phyloP scores from a whole-genome alignment of 2,113 vertebrate species.

The Nothoprocta perdicaria region DNA sequence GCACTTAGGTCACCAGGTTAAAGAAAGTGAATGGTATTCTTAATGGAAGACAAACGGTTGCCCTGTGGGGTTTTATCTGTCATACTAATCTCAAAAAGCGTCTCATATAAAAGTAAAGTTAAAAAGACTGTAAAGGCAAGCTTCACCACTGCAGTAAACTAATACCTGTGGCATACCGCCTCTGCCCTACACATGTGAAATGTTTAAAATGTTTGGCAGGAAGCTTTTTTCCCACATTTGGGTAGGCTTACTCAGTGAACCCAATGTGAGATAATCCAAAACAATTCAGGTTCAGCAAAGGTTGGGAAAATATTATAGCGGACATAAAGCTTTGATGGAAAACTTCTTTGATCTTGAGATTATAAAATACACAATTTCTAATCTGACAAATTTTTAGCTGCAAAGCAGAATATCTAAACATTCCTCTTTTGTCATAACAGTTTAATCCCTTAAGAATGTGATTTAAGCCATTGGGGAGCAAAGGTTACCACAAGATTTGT shows the following conservation, averaged over 20 bases:
- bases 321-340: conserved; percentile 81
- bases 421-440: conserved; percentile 83
- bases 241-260: conserved; percentile 79
- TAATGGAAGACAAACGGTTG: conserved; percentile 79
- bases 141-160: conserved; percentile 38
- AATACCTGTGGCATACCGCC: conserved; percentile 73
- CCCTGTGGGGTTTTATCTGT: conserved; percentile 70
- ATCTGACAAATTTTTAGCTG: conserved; percentile 85
- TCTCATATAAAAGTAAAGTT: conserved; percentile 69
- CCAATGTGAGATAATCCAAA: conserved; percentile 86
- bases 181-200: conserved; percentile 72
- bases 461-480: conserved; percentile 76
- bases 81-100: conserved; percentile 76
- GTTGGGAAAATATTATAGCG: conserved; percentile 82
- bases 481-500: conserved; percentile 78
- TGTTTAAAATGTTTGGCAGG: conserved; percentile 79
- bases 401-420: conserved; percentile 84
- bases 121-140: conserved; percentile 64
- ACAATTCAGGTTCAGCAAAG: conserved; percentile 82
- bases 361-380: conserved; percentile 84
- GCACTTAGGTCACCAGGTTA: conserved; percentile 66
- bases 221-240: conserved; percentile 80
- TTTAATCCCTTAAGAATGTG: conserved; percentile 85
- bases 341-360: conserved; percentile 85
- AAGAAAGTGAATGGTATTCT: conserved; percentile 75